Conservation (phyloP, 2,797 vertebrate species). For the Melanotaenia parkinsoni region DNA sequence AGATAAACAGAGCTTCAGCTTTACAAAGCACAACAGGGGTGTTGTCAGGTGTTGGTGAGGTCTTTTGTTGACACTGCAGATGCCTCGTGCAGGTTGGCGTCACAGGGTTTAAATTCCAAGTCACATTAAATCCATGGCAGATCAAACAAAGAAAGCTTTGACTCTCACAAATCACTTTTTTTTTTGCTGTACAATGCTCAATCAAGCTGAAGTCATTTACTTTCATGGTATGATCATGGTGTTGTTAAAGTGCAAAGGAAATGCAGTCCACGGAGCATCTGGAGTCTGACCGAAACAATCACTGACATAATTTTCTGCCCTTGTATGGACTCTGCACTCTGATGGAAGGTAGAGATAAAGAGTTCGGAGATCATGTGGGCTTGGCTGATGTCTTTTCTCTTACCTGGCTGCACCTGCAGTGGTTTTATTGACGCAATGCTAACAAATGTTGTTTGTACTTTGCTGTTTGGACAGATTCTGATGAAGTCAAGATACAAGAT, state of each 20-base stretch:
- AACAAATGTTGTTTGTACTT: conserved; percentile 37
- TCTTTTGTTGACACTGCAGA: conserved; percentile 50
- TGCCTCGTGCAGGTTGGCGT: conserved; percentile 47
- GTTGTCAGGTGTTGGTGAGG: conserved; percentile 45
- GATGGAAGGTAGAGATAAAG: conserved; percentile 64
- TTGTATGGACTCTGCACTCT: conserved; percentile 48
- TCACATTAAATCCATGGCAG: conserved; percentile 29
- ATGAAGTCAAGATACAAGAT: conserved; percentile 12
- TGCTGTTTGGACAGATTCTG: conserved; percentile 16
- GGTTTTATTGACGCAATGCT: conserved; percentile 46
- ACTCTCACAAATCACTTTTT: conserved; percentile 33
- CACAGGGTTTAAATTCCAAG: conserved; percentile 39
- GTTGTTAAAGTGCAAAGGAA: conserved; percentile 48
- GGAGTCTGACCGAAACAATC: conserved; percentile 44
- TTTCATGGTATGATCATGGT: conserved; percentile 50
- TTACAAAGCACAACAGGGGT: conserved; percentile 21
- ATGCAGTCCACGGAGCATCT: conserved; percentile 15
- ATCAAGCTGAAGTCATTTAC: conserved; percentile 52
- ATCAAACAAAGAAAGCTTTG: conserved; percentile 54
- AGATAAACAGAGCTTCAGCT: conserved; percentile 18
- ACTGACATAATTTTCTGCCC: conserved; percentile 48
- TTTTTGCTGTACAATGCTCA: conserved; percentile 43
- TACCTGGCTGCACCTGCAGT: conserved; percentile 58
- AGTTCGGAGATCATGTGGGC: conserved; percentile 62
- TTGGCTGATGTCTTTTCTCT: conserved; percentile 53